A percentile compares a stretch with the other conserved stretches of the same genome.
phyloP scores from a whole-genome alignment of 2,113 vertebrate species.

The Camarhynchus parvulus region DNA sequence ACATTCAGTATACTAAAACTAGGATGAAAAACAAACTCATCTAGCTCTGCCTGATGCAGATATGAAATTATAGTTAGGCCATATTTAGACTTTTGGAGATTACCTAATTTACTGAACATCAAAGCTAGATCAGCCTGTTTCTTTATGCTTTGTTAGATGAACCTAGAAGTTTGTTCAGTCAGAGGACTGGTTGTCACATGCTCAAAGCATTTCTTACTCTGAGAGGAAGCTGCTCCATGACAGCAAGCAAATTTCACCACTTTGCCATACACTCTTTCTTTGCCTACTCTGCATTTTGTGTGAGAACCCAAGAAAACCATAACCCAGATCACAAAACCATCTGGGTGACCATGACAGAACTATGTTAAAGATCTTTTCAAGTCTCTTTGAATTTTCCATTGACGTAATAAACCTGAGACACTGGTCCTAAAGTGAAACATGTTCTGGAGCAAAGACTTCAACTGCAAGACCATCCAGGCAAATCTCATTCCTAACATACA shows the following conservation, averaged over 20 bases:
- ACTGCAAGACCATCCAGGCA: background rate
- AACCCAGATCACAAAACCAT: background rate
- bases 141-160: background rate
- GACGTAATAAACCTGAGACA: fast-evolving
- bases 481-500: background rate
- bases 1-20: background rate
- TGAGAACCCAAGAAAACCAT: background rate
- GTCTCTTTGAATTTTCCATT: background rate
- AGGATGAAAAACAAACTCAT: background rate
- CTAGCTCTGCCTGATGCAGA: background rate
- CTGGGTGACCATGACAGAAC: background rate
- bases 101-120: too few relatives aligned
- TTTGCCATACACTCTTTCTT: background rate
- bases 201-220: background rate
- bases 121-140: background rate
- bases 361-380: background rate
- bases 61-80: background rate
- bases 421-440: background rate
- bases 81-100: background rate
- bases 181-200: background rate
- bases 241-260: background rate
- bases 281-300: background rate
- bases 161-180: background rate
- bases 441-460: background rate
- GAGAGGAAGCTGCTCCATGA: background rate